These are phyloP conservation scores for Sebastes matsubarae DNA, from an alignment of 2,797 vertebrate species.

Conservation along the genomic window DNA sequence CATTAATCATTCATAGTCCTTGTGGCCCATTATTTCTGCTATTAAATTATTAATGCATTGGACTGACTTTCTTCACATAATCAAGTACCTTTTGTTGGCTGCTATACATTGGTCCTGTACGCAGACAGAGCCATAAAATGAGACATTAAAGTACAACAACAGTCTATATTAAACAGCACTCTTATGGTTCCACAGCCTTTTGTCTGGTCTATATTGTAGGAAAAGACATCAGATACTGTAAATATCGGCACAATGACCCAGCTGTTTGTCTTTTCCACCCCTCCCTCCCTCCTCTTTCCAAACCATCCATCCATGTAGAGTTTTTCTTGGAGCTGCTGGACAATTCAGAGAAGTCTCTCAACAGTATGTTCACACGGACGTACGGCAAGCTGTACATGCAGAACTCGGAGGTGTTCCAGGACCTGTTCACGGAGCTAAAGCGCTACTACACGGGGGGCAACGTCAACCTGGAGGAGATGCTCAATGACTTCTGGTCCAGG, in stretches of 20 bases:
- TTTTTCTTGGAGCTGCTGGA: constrained; percentile 97
- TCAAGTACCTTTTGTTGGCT: constrained; percentile 56
- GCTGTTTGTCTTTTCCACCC: constrained; percentile 20
- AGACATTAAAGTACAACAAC: constrained; percentile 15
- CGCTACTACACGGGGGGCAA: constrained; percentile 96
- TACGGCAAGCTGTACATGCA: constrained; percentile 95
- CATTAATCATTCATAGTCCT: constrained; percentile 82
- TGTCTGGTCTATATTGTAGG: not conserved
- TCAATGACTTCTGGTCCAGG: constrained; percentile 97
- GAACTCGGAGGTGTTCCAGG: constrained; percentile 96
- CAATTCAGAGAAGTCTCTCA: constrained; percentile 94
- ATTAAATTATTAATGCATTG: constrained; percentile 78
- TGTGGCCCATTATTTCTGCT: constrained; percentile 78
- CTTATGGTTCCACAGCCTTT: not conserved
- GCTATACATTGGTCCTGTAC: constrained; percentile 35
- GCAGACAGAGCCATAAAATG: constrained; percentile 28
- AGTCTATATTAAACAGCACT: not conserved
- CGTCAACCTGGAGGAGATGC: constrained; percentile 95
- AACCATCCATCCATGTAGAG: constrained; percentile 78
- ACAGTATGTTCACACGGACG: constrained; percentile 92
- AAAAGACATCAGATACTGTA: constrained; percentile 11
- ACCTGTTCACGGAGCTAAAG: constrained; percentile 94
- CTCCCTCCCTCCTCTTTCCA: constrained; percentile 3
- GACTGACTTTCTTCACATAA: constrained; percentile 69
- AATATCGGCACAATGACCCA: constrained; percentile 30